Evolutionary conservation across 2,797 vertebrate genomes (phyloP).

Genomic region (Pangasius sanitwongsei): DNA sequence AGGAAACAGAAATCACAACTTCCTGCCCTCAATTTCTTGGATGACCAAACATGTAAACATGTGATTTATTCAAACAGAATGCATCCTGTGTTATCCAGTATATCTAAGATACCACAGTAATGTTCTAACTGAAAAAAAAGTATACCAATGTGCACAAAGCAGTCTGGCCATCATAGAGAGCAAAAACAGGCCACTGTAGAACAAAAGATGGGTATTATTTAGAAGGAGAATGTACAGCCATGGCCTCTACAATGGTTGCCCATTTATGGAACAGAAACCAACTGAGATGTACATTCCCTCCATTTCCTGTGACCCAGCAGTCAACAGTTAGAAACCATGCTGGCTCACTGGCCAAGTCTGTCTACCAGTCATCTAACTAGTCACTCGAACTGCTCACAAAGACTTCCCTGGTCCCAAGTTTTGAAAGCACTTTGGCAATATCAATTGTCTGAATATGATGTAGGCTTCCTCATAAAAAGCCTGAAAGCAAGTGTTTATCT

Average conservation of each 20-base stretch:
- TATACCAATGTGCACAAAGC: conserved; percentile 32
- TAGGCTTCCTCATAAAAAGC: conserved; percentile 43
- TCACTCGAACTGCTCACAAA: conserved; percentile 23
- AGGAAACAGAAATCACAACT: conserved; percentile 54
- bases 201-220: conserved; percentile 41
- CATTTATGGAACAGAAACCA: conserved; percentile 31
- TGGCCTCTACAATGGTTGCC: conserved; percentile 40
- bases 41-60: conserved; percentile 47
- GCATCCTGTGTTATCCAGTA: conserved; percentile 14
- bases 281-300: conserved; percentile 40
- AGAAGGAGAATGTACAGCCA: conserved; percentile 28
- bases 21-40: conserved; percentile 51
- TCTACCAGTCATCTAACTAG: conserved; percentile 34
- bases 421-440: conserved; percentile 42
- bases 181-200: conserved; percentile 25
- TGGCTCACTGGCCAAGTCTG: conserved; percentile 33
- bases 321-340: conserved; percentile 29
- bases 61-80: conserved; percentile 39
- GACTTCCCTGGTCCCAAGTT: conserved; percentile 12
- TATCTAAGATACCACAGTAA: conserved; percentile 29
- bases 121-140: conserved; percentile 1
- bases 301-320: conserved; percentile 54
- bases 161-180: conserved; percentile 32
- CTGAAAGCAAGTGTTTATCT: conserved; percentile 53
- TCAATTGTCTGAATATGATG: conserved; percentile 52